These are phyloP conservation scores for Carduelis carduelis DNA, from an alignment of 2,797 vertebrate genomes.

Conservation along the genomic window DNA sequence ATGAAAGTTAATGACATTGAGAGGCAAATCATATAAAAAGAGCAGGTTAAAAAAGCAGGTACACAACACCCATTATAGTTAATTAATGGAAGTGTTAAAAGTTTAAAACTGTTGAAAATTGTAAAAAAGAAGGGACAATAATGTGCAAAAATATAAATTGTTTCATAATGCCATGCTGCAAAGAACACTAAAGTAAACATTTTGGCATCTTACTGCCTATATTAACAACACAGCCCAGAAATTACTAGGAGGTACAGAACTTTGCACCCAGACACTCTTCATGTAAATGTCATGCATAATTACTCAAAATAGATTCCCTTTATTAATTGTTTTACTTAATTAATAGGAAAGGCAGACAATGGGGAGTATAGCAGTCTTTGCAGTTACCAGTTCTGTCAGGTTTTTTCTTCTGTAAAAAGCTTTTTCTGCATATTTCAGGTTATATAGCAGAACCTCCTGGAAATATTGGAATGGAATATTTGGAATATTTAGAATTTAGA, in stretches of 20 bases:
- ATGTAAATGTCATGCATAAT: not conserved
- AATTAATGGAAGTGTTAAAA: not conserved
- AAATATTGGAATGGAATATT: not conserved
- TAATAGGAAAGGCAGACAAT: not conserved
- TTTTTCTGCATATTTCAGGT: not conserved
- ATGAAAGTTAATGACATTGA: not conserved
- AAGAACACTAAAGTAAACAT: not conserved
- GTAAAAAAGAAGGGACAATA: not conserved
- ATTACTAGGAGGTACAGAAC: not conserved
- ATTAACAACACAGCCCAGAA: not conserved
- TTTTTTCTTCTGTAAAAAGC: not conserved
- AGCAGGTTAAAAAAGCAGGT: not conserved
- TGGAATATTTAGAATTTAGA: not conserved
- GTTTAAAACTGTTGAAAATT: not conserved
- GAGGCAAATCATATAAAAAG: not conserved
- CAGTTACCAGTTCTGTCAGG: not conserved
- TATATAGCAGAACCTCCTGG: not conserved
- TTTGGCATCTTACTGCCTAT: not conserved
- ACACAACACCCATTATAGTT: not conserved
- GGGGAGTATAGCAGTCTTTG: fast-evolving
- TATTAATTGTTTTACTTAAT: not conserved
- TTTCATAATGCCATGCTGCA: not conserved
- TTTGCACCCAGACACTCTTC: not conserved
- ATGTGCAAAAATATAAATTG: not conserved
- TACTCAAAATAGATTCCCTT: not conserved